phyloP scores from a whole-genome alignment of 2,888 invertebrate species.

The Drosophila rellima region DNA sequence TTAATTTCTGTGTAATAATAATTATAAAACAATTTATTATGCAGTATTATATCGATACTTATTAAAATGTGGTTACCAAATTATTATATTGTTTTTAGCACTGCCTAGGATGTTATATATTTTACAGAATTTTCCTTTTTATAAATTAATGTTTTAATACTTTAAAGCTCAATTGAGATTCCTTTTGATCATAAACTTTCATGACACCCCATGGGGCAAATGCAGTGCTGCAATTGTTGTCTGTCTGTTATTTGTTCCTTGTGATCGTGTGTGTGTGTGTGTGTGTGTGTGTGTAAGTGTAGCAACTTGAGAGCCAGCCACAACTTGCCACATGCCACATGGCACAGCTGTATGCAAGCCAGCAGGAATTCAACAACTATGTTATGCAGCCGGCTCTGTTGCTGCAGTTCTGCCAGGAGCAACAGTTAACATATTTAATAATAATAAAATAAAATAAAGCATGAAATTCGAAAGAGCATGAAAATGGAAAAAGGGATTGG shows the following conservation, averaged over 20 bases:
- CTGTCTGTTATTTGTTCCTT: conserved; percentile 47
- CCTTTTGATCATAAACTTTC: conserved; percentile 37
- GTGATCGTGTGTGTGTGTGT: conserved; percentile 25
- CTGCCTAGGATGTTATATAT: neutral
- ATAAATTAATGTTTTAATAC: neutral
- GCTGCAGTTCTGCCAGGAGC: conserved; percentile 26
- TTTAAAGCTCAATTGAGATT: neutral
- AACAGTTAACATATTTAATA: conserved; percentile 18
- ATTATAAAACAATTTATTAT: no score
- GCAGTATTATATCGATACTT: no score
- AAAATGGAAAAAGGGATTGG: neutral
- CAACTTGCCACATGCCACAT: conserved; percentile 75
- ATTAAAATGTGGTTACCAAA: no score
- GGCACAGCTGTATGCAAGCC: conserved; percentile 60
- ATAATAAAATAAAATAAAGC: conserved; percentile 57
- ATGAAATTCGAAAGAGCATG: conserved; percentile 16
- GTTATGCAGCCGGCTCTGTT: conserved; percentile 67
- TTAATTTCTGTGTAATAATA: no score
- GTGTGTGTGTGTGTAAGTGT: conserved; percentile 26
- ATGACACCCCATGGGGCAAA: conserved; percentile 54
- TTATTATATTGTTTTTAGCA: no score
- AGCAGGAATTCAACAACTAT: conserved; percentile 77
- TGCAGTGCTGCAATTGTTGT: conserved; percentile 71
- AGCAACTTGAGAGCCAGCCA: conserved; percentile 42
- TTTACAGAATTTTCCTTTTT: neutral